phyloP scores from a whole-genome alignment of 2,888 invertebrate species.

The Liposcelis brunnea region DNA sequence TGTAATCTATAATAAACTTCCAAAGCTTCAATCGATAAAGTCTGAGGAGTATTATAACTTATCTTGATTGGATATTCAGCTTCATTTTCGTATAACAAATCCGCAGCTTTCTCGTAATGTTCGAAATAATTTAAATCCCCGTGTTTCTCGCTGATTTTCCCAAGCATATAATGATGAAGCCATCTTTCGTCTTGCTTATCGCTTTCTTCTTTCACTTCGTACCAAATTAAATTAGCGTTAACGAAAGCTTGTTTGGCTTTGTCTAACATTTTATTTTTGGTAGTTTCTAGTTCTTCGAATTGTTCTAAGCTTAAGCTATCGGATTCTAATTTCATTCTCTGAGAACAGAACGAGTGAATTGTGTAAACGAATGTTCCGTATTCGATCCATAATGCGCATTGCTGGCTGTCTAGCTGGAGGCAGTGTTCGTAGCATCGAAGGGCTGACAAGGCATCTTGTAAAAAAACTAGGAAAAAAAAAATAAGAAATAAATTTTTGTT shows the following conservation, averaged over 20 bases:
- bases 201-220: constrained; percentile 26
- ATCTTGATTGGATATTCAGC: constrained; percentile 66
- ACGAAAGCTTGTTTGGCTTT: constrained; percentile 39
- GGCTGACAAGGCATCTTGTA: constrained; percentile 51
- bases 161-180: constrained; percentile 90
- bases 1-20: constrained; percentile 62
- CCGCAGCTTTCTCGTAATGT: constrained; percentile 50
- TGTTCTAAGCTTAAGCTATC: constrained; percentile 27
- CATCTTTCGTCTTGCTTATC: constrained; percentile 66
- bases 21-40: constrained; percentile 71
- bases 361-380: constrained; percentile 81
- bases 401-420: constrained; percentile 52
- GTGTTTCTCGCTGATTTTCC: constrained; percentile 81
- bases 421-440: constrained; percentile 68
- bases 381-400: constrained; percentile 72
- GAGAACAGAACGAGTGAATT: constrained; percentile 77
- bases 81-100: constrained; percentile 46
- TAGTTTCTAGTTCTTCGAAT: constrained; percentile 54
- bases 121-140: constrained; percentile 54
- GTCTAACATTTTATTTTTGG: constrained; percentile 62
- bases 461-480: constrained; percentile 24
- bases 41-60: constrained; percentile 58
- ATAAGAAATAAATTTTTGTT: not conserved
- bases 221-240: constrained; percentile 3
- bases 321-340: constrained; percentile 52